A percentile compares a stretch with the other conserved stretches of the same genome.
These are phyloP conservation scores for Mobula birostris DNA, from an alignment of 2,113 vertebrate species.

Conservation along the genomic window DNA sequence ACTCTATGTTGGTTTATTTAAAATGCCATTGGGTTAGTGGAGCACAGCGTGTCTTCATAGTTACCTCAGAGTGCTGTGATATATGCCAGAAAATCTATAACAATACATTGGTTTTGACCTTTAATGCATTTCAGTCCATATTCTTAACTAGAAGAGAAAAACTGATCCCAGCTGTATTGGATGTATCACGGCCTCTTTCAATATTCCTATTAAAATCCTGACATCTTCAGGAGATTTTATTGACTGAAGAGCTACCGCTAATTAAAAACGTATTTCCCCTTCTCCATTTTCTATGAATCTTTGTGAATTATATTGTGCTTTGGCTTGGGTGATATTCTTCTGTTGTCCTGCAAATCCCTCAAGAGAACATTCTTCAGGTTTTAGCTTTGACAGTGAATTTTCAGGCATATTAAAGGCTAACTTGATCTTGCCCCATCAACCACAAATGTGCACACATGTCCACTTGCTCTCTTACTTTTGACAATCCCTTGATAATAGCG, in stretches of 20 bases:
- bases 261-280: slow-evolving; percentile 11
- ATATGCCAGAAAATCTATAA: slow-evolving; percentile 32
- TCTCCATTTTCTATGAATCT: not conserved
- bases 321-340: not conserved
- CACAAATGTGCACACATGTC: not conserved
- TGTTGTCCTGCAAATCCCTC: not conserved
- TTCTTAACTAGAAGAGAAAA: slow-evolving; percentile 10
- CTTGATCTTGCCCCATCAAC: too few relatives aligned
- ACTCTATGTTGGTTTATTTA: slow-evolving; percentile 1
- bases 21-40: not conserved
- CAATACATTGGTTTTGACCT: slow-evolving; percentile 16
- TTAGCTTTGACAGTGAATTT: not conserved
- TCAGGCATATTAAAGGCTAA: not conserved
- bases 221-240: slow-evolving; percentile 22
- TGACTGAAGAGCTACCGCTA: not conserved
- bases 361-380: not conserved
- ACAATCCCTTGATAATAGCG: not conserved
- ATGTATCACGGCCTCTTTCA: not conserved
- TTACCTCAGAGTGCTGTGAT: slow-evolving; percentile 1
- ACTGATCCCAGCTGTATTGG: slow-evolving; percentile 18
- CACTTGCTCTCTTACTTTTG: not conserved
- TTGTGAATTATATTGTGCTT: too few relatives aligned
- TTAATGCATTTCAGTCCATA: not conserved
- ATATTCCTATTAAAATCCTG: slow-evolving; percentile 11
- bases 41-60: not conserved